Evolutionary conservation across 2,797 vertebrate genomes (phyloP).

Genomic region (Pitangus sulphuratus): DNA sequence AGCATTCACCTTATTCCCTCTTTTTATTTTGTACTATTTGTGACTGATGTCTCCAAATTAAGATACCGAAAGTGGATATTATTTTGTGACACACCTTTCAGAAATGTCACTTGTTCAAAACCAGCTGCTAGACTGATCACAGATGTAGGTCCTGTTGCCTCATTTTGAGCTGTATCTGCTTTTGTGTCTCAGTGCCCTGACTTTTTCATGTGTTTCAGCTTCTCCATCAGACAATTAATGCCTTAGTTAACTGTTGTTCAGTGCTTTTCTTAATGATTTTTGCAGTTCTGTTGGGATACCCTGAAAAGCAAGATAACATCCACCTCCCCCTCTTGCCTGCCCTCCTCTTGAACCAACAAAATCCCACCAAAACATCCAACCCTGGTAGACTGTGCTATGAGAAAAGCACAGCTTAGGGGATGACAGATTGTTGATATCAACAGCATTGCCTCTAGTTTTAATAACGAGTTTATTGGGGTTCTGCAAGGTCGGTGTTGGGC

Average conservation of each 20-base stretch:
- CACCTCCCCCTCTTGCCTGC: neutral
- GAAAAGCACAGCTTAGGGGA: neutral
- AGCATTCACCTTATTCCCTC: neutral
- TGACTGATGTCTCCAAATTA: neutral
- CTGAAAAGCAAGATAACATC: neutral
- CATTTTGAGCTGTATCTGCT: neutral
- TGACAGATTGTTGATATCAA: neutral
- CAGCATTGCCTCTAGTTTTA: neutral
- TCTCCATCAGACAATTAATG: neutral
- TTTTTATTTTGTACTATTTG: neutral
- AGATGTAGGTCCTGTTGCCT: neutral
- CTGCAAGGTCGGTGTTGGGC: neutral
- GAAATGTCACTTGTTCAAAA: neutral
- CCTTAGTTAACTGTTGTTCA: neutral
- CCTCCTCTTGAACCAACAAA: rapidly evolving
- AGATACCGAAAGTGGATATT: neutral
- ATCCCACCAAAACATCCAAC: neutral
- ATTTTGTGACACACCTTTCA: neutral
- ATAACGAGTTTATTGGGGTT: neutral
- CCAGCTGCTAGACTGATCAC: neutral
- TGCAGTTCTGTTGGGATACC: neutral
- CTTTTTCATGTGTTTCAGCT: neutral
- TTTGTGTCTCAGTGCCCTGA: neutral
- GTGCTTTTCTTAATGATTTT: neutral
- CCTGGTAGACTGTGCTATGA: neutral